A percentile compares a stretch with the other conserved stretches of the same genome.
Evolutionary conservation across 1,140 invertebrate genomes (phyloP).

Genomic region (Batillaria attramentaria): DNA sequence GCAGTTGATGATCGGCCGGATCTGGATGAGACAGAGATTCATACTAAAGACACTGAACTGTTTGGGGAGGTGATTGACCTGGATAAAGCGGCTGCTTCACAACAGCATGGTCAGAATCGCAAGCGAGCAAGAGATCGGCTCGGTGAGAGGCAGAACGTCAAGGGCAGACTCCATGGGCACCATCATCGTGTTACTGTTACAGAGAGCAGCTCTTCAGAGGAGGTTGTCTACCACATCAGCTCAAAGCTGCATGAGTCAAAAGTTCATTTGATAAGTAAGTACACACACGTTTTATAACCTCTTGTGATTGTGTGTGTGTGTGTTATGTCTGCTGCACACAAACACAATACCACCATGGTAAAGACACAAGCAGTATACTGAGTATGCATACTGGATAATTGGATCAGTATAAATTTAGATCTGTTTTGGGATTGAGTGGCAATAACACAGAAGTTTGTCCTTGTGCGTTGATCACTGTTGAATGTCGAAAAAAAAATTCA

Average conservation of each 20-base stretch:
- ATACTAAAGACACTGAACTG: conserved; percentile 29
- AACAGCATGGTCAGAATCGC: conserved; percentile 25
- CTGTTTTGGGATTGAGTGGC: too few relatives aligned
- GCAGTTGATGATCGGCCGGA: conserved; percentile 42
- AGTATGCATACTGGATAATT: too few relatives aligned
- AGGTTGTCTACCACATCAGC: conserved; percentile 50
- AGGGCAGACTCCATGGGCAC: conserved; percentile 30
- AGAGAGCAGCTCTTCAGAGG: conserved; percentile 38
- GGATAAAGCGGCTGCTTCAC: conserved; percentile 30
- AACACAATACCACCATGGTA: too few relatives aligned
- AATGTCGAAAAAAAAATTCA: too few relatives aligned
- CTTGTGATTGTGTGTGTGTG: too few relatives aligned
- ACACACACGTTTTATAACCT: too few relatives aligned
- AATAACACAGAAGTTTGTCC: too few relatives aligned
- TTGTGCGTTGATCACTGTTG: too few relatives aligned
- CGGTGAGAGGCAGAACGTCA: conserved; percentile 41
- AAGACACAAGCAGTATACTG: too few relatives aligned
- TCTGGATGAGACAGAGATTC: conserved; percentile 36
- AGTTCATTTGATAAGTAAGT: conserved; percentile 59
- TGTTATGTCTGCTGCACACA: too few relatives aligned
- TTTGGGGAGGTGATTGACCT: conserved; percentile 49
- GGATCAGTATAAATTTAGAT: too few relatives aligned
- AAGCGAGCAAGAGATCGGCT: conserved; percentile 38
- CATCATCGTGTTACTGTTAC: conserved; percentile 43
- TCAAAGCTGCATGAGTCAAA: conserved; percentile 54